Conservation (phyloP, 2,113 vertebrate species). For the Pteruthius melanotis region DNA sequence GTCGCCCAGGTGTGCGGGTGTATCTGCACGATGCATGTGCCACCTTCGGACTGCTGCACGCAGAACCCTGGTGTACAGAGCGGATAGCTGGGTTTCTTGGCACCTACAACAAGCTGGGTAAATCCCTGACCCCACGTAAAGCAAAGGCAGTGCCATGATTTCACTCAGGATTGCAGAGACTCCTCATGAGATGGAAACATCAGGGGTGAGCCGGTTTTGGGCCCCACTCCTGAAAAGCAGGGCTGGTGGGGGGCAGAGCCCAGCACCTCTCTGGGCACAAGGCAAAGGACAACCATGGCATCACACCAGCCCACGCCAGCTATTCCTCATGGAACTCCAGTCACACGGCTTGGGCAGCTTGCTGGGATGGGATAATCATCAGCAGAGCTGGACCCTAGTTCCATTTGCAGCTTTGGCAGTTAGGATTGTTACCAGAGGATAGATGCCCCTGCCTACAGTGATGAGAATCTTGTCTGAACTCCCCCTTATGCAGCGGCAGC, state of each 20-base stretch:
- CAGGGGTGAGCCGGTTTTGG: rapidly evolving
- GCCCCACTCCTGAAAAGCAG: not conserved
- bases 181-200: not conserved
- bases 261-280: not conserved
- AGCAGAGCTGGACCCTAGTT: not conserved
- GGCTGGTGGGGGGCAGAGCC: not conserved
- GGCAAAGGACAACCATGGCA: rapidly evolving
- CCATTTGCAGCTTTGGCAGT: rapidly evolving
- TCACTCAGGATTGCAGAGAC: rapidly evolving
- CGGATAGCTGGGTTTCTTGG: not conserved
- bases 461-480: not conserved
- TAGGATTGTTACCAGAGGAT: not conserved
- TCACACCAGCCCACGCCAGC: not conserved
- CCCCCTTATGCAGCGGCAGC: not conserved
- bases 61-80: not conserved
- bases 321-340: rapidly evolving
- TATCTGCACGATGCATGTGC: rapidly evolving
- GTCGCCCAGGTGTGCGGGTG: rapidly evolving
- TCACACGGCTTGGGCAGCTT: rapidly evolving
- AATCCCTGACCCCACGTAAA: not conserved
- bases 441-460: not conserved
- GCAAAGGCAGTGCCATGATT: not conserved
- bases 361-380: not conserved
- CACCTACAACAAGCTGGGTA: not conserved
- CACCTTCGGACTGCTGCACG: no score